phyloP scores from a whole-genome alignment of 2,888 invertebrate genomes.

The Myopa tessellatipennis region DNA sequence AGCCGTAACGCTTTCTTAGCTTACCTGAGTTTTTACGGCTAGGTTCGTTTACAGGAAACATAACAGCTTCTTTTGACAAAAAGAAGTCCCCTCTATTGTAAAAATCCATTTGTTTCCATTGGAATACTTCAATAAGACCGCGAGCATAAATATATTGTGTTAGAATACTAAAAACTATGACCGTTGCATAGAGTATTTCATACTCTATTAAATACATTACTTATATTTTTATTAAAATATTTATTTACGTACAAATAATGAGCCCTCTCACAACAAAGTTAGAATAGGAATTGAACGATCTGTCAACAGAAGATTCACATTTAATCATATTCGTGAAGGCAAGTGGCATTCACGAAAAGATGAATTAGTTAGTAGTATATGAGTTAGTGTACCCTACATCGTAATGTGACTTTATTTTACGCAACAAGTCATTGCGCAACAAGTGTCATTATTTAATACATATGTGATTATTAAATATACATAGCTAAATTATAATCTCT shows the following conservation, averaged over 20 bases:
- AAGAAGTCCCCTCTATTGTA: constrained; percentile 55
- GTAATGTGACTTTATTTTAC: too few relatives aligned
- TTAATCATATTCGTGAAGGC: not conserved
- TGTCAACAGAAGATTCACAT: constrained; percentile 1
- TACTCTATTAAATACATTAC: constrained; percentile 17
- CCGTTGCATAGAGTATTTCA: not conserved
- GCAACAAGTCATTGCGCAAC: too few relatives aligned
- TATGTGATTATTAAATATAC: too few relatives aligned
- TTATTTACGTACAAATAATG: not conserved
- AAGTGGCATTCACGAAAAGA: too few relatives aligned
- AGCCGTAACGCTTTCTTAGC: not conserved
- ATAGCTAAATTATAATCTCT: too few relatives aligned
- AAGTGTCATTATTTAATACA: too few relatives aligned
- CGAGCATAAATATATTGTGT: constrained; percentile 46
- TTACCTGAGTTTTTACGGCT: not conserved
- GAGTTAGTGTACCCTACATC: too few relatives aligned
- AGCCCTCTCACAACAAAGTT: not conserved
- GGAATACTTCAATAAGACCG: constrained; percentile 62
- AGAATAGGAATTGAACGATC: not conserved
- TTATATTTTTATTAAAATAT: not conserved
- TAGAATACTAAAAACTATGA: not conserved
- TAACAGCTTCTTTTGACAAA: not conserved
- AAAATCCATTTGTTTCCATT: constrained; percentile 66
- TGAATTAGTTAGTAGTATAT: too few relatives aligned
- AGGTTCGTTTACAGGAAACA: not conserved